A percentile compares a stretch with the other conserved stretches of the same genome.
phyloP scores from a whole-genome alignment of 2,888 invertebrate species.

The Drosophila fungiperda region DNA sequence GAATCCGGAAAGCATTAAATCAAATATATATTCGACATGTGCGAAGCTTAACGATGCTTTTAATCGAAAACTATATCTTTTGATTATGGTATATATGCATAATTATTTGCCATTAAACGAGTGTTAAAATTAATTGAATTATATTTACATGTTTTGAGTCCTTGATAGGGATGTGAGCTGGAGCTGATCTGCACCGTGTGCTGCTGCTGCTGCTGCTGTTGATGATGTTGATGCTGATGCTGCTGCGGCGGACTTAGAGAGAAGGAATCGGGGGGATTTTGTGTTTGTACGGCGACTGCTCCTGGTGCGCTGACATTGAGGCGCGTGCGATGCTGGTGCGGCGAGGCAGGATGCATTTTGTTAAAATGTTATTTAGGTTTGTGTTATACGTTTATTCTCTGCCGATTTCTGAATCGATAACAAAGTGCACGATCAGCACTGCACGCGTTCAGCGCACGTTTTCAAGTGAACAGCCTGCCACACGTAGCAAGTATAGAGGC shows the following conservation, averaged over 20 bases:
- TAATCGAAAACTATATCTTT: background rate
- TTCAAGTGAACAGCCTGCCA: constrained; percentile 53
- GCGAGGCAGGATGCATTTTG: constrained; percentile 76
- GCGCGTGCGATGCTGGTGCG: constrained; percentile 76
- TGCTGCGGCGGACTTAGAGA: constrained; percentile 43
- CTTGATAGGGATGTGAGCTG: constrained; percentile 75
- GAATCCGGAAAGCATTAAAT: background rate
- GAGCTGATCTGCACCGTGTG: constrained; percentile 66
- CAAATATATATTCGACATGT: background rate
- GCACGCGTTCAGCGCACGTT: constrained; percentile 71
- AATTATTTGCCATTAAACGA: background rate
- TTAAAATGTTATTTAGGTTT: background rate
- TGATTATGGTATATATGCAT: too few species aligned
- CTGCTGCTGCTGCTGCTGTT: constrained; percentile 41
- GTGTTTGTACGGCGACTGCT: constrained; percentile 59
- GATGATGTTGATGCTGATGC: constrained; percentile 27
- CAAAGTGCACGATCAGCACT: constrained; percentile 48
- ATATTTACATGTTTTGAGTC: constrained; percentile 78
- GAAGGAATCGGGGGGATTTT: constrained; percentile 44
- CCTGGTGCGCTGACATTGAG: constrained; percentile 56
- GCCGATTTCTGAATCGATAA: background rate
- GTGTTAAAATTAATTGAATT: background rate
- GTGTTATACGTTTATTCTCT: background rate
- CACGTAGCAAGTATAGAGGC: constrained; percentile 38
- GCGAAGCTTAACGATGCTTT: background rate